Evolutionary conservation across 30 jellyfish, hydroid and myxozoan species (phyloP), one percentile per base, ranked within the genome.

Genomic region (Sanderia malayensis): DNA sequence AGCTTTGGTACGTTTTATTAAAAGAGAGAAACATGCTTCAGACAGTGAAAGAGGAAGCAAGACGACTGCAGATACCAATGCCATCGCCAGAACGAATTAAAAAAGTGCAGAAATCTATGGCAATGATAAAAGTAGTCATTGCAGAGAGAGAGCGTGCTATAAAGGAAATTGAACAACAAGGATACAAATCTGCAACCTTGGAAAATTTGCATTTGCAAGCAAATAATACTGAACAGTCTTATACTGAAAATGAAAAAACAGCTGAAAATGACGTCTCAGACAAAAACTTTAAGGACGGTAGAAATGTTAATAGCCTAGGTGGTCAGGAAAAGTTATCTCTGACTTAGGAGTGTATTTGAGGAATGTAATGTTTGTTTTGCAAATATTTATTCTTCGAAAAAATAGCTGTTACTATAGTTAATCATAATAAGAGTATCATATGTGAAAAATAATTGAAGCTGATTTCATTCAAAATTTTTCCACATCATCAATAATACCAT

Each of bases 11-110:
- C 82, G 99, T 93, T 3, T 64, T 93, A 61, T 52, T 93, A 20
- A 93, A 93, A 34, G 99, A 93, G 62, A 80, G 76, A 69, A 93
- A 93, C 85, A 93, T 93, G 99, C 70, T 93, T 11, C 85, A 71
- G 74, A 93, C 99, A 2, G 84, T 93, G 41, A 63, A 58, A 44
- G 95, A 67, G 21, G 99, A 93, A 69, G 94, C 95, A 34, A 85
- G 70, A 46, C 63, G 96, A 44, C 89, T 76, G 46, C 94, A 94
- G 59, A 55, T 86, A 17, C 95, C 96, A 11, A 84, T 93, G 89
- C 99, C 99, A 10, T 82, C 87, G 4, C 96, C 99, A 46, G 94
- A 90, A 19, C 55, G 99, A 47, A 66, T 93, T 8, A 44, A 47
- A 66, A 93, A 93, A 61, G 99, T 93, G 1, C 70, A 63, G 44